Conservation (phyloP, 2,797 vertebrate genomes). For the Pseudochirops cupreus region DNA sequence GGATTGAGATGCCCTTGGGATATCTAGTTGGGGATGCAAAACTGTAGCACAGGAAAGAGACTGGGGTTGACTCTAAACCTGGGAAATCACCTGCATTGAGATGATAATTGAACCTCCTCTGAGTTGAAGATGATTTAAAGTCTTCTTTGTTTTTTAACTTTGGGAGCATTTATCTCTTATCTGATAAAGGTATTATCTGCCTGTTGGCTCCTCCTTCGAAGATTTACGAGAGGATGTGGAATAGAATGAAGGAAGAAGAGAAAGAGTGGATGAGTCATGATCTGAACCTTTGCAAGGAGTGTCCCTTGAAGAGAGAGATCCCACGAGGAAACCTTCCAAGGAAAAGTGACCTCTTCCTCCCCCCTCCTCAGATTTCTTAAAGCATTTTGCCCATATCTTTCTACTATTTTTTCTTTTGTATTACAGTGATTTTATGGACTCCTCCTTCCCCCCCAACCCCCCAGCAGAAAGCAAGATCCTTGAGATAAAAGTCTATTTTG, state of each 20-base stretch:
- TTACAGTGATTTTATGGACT: neutral
- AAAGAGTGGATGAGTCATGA: neutral
- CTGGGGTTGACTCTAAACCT: neutral
- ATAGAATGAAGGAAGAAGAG: neutral
- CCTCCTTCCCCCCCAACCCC: neutral
- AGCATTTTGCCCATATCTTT: neutral
- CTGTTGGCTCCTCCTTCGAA: neutral
- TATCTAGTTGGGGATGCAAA: neutral
- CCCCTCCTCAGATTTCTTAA: neutral
- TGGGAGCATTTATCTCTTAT: neutral
- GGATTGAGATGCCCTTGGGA: neutral
- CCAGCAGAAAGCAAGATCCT: neutral
- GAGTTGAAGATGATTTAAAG: neutral
- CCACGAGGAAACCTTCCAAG: neutral
- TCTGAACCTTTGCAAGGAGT: neutral
- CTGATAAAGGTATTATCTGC: neutral
- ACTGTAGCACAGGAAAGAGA: neutral
- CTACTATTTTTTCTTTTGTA: neutral
- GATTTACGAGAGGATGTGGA: neutral
- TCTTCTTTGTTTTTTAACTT: slow-evolving; percentile 2
- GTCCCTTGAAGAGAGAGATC: neutral
- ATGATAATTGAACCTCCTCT: neutral
- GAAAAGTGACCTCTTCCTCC: neutral
- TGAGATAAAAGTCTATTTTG: neutral
- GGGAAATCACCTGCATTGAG: neutral